These are phyloP conservation scores for Parambassis ranga DNA, from an alignment of 2,797 vertebrate species.

Conservation along the genomic window DNA sequence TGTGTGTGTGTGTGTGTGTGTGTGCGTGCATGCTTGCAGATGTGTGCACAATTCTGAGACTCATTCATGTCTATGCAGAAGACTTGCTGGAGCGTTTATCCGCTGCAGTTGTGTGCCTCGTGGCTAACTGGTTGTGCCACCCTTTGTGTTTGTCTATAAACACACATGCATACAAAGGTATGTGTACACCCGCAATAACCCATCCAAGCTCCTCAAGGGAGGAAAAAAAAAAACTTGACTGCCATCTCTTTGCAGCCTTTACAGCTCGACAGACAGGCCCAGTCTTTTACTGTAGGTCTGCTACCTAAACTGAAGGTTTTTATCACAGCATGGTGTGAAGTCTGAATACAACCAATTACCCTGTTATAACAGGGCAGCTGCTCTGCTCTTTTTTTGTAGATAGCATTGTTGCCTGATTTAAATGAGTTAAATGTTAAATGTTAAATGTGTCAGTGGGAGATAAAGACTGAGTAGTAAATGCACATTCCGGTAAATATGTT, in stretches of 20 bases:
- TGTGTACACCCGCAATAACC: background rate
- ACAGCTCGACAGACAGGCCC: slow-evolving; percentile 12
- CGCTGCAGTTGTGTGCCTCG: slow-evolving; percentile 1
- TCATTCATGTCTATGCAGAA: slow-evolving; percentile 14
- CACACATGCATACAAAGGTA: background rate
- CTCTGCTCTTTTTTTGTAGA: slow-evolving; percentile 4
- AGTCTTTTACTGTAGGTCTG: slow-evolving; percentile 24
- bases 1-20: background rate
- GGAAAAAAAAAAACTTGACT: background rate
- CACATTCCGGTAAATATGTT: background rate
- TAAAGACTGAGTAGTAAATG: background rate
- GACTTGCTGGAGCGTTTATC: slow-evolving; percentile 14
- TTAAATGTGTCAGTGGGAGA: background rate
- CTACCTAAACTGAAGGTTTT: slow-evolving; percentile 41
- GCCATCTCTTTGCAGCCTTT: slow-evolving; percentile 5
- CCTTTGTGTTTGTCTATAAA: background rate
- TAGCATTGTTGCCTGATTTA: slow-evolving; percentile 3
- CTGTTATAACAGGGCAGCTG: slow-evolving; percentile 36
- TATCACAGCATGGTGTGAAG: slow-evolving; percentile 51
- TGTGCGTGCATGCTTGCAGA: background rate
- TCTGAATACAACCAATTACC: slow-evolving; percentile 51
- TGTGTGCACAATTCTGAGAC: background rate
- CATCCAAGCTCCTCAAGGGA: background rate
- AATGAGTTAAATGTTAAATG: too few species aligned
- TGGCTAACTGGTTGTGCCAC: background rate